These are phyloP conservation scores for Eutolmus rufibarbis DNA, from an alignment of 2,888 invertebrate species.

Conservation along the genomic window DNA sequence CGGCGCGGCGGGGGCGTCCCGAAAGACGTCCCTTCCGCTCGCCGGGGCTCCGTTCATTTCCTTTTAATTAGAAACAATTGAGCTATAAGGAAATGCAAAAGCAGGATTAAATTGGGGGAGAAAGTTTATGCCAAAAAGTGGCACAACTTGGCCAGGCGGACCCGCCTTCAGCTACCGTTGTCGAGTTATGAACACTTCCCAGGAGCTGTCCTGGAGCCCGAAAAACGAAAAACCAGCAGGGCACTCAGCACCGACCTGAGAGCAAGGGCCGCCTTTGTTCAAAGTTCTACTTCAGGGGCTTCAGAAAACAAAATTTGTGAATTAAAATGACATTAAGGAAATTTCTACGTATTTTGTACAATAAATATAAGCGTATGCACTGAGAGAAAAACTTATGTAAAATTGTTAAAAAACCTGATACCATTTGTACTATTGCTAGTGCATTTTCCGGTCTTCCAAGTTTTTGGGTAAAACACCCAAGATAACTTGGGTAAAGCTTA, in stretches of 20 bases:
- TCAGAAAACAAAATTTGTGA: background rate
- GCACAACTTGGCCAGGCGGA: background rate
- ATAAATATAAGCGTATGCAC: background rate
- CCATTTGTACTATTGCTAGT: no score
- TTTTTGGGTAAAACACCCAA: no score
- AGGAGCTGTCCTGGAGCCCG: background rate
- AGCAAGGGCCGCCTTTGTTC: background rate
- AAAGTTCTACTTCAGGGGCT: background rate
- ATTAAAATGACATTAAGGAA: background rate
- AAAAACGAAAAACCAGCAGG: background rate
- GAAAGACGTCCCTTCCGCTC: background rate
- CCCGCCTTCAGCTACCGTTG: background rate
- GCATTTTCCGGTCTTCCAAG: no score
- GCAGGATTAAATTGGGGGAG: background rate
- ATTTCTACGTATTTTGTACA: background rate
- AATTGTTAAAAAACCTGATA: no score
- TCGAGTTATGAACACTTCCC: background rate
- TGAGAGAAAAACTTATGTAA: no score
- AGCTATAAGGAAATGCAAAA: conserved; percentile 16
- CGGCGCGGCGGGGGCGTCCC: background rate
- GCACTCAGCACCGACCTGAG: no score
- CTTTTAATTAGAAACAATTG: conserved; percentile 23
- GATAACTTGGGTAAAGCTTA: no score
- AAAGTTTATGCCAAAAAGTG: background rate
- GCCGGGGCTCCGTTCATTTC: background rate